Conservation (phyloP, 2,888 invertebrate species). For the Hipparchia sbordonii region DNA sequence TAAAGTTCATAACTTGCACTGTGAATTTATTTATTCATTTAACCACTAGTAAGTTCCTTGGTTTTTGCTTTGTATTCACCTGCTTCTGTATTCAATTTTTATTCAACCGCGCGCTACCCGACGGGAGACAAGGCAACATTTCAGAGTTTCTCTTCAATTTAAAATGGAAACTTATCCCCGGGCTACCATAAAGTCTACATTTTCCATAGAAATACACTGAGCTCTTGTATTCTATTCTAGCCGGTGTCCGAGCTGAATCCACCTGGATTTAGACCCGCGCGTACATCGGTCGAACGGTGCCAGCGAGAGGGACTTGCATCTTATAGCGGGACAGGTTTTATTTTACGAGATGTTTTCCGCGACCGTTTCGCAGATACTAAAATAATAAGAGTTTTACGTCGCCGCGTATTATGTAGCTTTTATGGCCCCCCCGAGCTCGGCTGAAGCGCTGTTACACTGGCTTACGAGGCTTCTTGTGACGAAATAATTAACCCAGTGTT, state of each 20-base stretch:
- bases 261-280: slow-evolving; percentile 68
- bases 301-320: slow-evolving; percentile 63
- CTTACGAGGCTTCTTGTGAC: slow-evolving; percentile 78
- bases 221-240: slow-evolving; percentile 71
- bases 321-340: slow-evolving; percentile 70
- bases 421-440: slow-evolving; percentile 72
- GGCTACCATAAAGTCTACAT: slow-evolving; percentile 80
- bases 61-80: slow-evolving; percentile 66
- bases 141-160: slow-evolving; percentile 80
- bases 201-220: slow-evolving; percentile 80
- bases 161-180: slow-evolving; percentile 81
- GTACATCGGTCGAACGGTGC: slow-evolving; percentile 62
- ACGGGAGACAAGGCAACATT: slow-evolving; percentile 76
- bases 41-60: slow-evolving; percentile 48
- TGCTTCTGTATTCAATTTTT: slow-evolving; percentile 69
- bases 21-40: slow-evolving; percentile 43
- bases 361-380: slow-evolving; percentile 80
- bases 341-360: slow-evolving; percentile 79
- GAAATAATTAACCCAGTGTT: slow-evolving; percentile 79
- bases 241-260: slow-evolving; percentile 78
- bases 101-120: slow-evolving; percentile 67
- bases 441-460: slow-evolving; percentile 76
- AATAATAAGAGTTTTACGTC: slow-evolving; percentile 81
- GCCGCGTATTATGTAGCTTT: slow-evolving; percentile 80
- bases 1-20: slow-evolving; percentile 23